Base-by-base conservation (phyloP, 2,113 vertebrate species). In the Sapajus apella region DNA sequence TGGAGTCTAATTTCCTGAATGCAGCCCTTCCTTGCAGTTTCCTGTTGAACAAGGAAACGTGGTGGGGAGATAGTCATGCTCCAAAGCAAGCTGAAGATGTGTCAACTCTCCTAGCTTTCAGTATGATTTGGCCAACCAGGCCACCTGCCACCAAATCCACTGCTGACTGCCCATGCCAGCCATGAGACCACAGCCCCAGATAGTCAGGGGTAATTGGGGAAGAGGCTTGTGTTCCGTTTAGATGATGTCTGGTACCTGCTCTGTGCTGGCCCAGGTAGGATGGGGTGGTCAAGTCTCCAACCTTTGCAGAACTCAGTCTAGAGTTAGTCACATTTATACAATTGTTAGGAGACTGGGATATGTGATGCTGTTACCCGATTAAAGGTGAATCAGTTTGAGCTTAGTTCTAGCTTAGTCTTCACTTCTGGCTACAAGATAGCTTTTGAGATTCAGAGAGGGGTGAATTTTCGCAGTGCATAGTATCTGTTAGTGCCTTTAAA, bases 381-480 rank as follows among this genome's bases (percentile, higher is more conserved):
- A 52, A 52, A 52, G 52, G 50, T 50, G 13, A 14, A 4, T 50
- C 50, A 66, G n/a, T 3, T 2, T 40, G 32, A 37, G 21, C 76
- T n/a, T 27, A 35, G 10, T 9, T 3, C 61, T 30, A 56, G 20
- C 45, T n/a, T 43, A 3, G 17, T 64, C 72, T 61, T 96, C 50
- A 52, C 13, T 37, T 91, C 55, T 37, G 64, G 10, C 6, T 52
- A 40, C 23, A 47, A 14, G 25, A 14, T 2, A 45, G 27, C 43
- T 30, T 45, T 45, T 76, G 45, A 18, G 25, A 47, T 47, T 68
- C 16, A 2, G 2, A 79, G 50, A 43, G 5, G 35, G 47, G 5
- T 8, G 11, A 0, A 0, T 47, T 64, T 18, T 23, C 21, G 9
- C 17, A 20, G 13, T 20, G 27, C 11, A 0, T 5, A 1, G 14